Evolutionary conservation across 2,797 vertebrate species (phyloP), one percentile per base, ranked within the genome.

Genomic region (Oreochromis grahami): DNA sequence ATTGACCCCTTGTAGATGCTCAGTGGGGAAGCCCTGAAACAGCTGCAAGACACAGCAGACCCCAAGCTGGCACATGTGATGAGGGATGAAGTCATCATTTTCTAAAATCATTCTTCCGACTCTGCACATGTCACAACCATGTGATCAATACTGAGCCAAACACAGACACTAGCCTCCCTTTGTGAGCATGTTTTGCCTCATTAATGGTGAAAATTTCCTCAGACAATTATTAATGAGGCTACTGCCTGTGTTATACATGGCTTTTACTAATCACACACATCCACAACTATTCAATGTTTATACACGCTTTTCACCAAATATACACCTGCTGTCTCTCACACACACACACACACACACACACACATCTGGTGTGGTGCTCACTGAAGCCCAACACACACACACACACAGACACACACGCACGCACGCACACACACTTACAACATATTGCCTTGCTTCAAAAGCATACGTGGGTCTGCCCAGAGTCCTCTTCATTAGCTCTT

Each of bases 401-500:
- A 5, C 48, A 79, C 88, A 77, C 53, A 83, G 86, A 76, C 65
- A 68, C 76, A 52, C 5, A 87, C 87, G 86, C 65, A 68, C 76
- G 52, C 5, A 87, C 87, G 86, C 83, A 68, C 91, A 87, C 87
- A 86, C 95, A 99, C 98, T 99, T 99, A 99, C 98, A 97, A 99
- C 95, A 95, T 98, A 98, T 89, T 98, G 96, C 96, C 98, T 98
- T 97, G 98, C 98, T 97, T 99, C 98, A 95, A 98, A 91, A 94
- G 98, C 98, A 97, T 97, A 98, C 85, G 98, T 99, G 95, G 97
- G 97, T 90, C 95, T 98, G 94, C 98, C 98, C 96, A 98, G 96
- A 85, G 98, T 98, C 98, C 97, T 99, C 98, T 99, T 99, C 98
- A 98, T 97, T 90, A 98, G 96, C 93, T 99, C 98, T 98, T 97